These are phyloP conservation scores for Notodromas monacha DNA, from an alignment of 2,888 invertebrate species.

Conservation along the genomic window DNA sequence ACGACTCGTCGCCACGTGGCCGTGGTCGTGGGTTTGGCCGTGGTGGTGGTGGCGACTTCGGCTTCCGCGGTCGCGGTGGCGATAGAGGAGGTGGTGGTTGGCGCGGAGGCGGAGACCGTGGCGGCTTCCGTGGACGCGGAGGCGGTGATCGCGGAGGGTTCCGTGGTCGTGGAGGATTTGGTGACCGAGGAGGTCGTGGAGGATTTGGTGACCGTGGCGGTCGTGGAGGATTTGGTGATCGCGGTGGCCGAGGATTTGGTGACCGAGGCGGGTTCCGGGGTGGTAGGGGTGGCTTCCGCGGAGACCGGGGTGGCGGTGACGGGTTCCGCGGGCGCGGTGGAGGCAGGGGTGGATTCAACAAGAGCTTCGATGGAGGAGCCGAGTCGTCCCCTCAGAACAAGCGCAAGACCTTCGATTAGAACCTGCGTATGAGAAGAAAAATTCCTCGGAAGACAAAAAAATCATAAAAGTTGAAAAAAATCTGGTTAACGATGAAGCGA, in stretches of 20 bases:
- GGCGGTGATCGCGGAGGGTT: neutral
- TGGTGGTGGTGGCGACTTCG: slow-evolving; percentile 1
- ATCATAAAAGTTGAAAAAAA: too few relatives aligned
- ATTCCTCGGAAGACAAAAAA: neutral
- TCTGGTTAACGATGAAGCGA: too few relatives aligned
- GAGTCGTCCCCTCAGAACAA: slow-evolving; percentile 26
- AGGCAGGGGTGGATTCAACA: slow-evolving; percentile 10
- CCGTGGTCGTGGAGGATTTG: neutral
- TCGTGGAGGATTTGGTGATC: neutral
- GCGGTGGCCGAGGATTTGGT: too few relatives aligned
- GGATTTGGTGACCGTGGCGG: neutral
- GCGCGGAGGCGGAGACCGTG: neutral
- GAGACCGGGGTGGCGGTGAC: slow-evolving; percentile 25
- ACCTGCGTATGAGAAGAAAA: neutral
- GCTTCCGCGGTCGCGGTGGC: neutral
- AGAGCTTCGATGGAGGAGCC: slow-evolving; percentile 11
- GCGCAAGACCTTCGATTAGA: slow-evolving; percentile 30
- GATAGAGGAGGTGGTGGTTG: slow-evolving; percentile 1
- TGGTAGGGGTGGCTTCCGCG: slow-evolving; percentile 1
- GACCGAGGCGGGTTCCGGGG: neutral
- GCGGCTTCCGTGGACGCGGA: neutral
- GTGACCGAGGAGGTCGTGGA: neutral
- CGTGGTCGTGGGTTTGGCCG: neutral
- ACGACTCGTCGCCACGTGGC: too few relatives aligned
- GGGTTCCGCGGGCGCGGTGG: slow-evolving; percentile 13